Percentiles rank a stretch among this genome's conserved stretches.
Conservation (phyloP, 2,888 invertebrate species). For the Leptinotarsa juncta region DNA sequence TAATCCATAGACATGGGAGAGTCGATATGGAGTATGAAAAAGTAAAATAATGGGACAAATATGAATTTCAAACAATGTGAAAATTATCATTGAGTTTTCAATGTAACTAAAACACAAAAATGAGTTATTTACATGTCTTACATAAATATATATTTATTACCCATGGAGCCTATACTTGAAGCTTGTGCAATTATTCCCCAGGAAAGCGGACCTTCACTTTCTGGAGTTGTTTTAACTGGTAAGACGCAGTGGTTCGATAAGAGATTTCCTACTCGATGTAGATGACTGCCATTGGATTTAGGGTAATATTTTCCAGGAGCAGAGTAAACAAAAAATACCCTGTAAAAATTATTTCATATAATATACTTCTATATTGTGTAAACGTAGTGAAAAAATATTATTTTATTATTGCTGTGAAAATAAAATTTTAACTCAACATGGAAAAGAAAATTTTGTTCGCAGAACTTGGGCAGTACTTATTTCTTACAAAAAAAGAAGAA, state of each 20-base stretch:
- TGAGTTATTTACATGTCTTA: neutral
- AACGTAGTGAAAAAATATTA: neutral
- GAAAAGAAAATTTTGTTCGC: too few relatives aligned
- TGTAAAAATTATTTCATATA: slow-evolving; percentile 60
- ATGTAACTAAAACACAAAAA: too few relatives aligned
- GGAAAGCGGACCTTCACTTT: slow-evolving; percentile 61
- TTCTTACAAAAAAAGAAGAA: neutral
- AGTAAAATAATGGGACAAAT: too few relatives aligned
- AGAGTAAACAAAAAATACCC: slow-evolving; percentile 88
- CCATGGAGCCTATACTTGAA: slow-evolving; percentile 83
- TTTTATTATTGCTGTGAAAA: too few relatives aligned
- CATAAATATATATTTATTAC: slow-evolving; percentile 20
- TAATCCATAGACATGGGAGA: too few relatives aligned
- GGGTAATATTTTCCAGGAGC: slow-evolving; percentile 82
- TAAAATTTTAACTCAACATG: too few relatives aligned
- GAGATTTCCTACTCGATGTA: slow-evolving; percentile 72
- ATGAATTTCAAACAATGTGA: too few relatives aligned
- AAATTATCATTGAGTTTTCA: too few relatives aligned
- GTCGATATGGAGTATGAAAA: too few relatives aligned
- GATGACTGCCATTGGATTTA: slow-evolving; percentile 61
- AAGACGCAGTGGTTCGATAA: slow-evolving; percentile 74
- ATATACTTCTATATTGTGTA: neutral
- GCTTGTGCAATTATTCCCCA: slow-evolving; percentile 82
- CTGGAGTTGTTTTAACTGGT: slow-evolving; percentile 59
- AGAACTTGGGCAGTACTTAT: neutral